A percentile compares a stretch with the other conserved stretches of the same genome.
Evolutionary conservation across 2,797 vertebrate species (phyloP).

Genomic region (Danio aesculapii): DNA sequence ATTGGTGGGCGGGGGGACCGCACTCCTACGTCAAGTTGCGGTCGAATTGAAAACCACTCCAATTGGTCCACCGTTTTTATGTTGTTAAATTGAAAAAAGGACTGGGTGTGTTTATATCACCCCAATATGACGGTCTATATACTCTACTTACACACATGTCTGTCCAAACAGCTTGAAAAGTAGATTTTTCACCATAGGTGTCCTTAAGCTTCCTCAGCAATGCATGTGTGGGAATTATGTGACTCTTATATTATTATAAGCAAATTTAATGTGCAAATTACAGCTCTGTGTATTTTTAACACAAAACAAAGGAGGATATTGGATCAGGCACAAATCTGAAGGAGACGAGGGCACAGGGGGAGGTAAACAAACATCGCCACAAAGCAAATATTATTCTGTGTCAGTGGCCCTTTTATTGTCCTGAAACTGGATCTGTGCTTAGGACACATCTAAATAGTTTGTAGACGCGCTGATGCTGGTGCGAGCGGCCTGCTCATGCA

Average conservation of each 20-base stretch:
- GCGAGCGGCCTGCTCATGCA: conserved; percentile 56
- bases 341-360: conserved; percentile 13
- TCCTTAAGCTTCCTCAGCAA: background rate
- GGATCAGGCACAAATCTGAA: conserved; percentile 61
- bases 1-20: too few species aligned
- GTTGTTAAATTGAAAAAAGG: too few species aligned
- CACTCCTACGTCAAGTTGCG: too few species aligned
- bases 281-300: conserved; percentile 71
- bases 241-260: background rate
- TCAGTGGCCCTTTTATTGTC: conserved; percentile 52
- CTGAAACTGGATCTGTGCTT: conserved; percentile 53
- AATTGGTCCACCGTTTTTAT: too few species aligned
- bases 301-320: conserved; percentile 60
- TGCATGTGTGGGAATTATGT: conserved; percentile 3
- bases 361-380: conserved; percentile 65
- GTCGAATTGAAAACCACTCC: too few species aligned
- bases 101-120: too few species aligned
- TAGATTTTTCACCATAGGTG: too few species aligned
- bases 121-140: too few species aligned
- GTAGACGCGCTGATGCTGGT: conserved; percentile 51
- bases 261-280: conserved; percentile 21
- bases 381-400: conserved; percentile 60
- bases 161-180: too few species aligned
- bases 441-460: conserved; percentile 59
- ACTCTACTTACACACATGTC: too few species aligned